Evolutionary conservation across 2,797 vertebrate genomes (phyloP), one percentile per base, ranked within the genome.

Genomic region (Pipistrellus kuhlii): DNA sequence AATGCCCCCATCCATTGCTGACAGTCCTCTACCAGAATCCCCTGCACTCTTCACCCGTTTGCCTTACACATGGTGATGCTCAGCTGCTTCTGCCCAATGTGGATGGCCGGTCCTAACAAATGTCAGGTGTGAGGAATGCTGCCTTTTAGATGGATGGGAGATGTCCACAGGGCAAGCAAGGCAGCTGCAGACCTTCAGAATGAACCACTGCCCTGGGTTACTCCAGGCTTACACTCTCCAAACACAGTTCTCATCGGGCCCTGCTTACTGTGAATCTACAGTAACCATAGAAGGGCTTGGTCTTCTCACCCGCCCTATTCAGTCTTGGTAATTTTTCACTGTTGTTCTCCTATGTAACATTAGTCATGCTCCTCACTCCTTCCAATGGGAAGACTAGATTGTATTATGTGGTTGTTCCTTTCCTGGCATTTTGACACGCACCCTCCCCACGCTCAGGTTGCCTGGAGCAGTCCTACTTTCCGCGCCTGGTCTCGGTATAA

Each of bases 381-480:
- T 78, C 21, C 59, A 44, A 23, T 46, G 77, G 38, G 30, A 87
- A 96, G n/a, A 80, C 8, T 8, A 38, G 5, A 21, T 59, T 88
- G 53, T 78, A 5, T 32, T 44, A 55, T 20, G 13, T 18, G 25
- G 25, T n/a, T 82, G 38, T 53, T 86, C 46, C 38, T 88, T 21
- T 66, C 32, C 84, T 85, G 78, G 51, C 53, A 73, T 83, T 90
- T 85, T 82, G 92, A 94, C 95, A 85, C 17, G n/a, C 35, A 64
- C 46, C 68, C 46, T 93, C 73, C 64, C 46, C 32, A 66, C 30
- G 57, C 46, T 94, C 41, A 30, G 73, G 88, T 88, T 83, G 92
- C 78, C 69, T 68, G 76, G 76, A 95, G 77, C 82, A 95, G 82
- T 68, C 90, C 73, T 69, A 81, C 32, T 83, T 92, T 80, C 85